phyloP scores from a whole-genome alignment of 2,888 invertebrate genomes.

The Lamproptera curius region DNA sequence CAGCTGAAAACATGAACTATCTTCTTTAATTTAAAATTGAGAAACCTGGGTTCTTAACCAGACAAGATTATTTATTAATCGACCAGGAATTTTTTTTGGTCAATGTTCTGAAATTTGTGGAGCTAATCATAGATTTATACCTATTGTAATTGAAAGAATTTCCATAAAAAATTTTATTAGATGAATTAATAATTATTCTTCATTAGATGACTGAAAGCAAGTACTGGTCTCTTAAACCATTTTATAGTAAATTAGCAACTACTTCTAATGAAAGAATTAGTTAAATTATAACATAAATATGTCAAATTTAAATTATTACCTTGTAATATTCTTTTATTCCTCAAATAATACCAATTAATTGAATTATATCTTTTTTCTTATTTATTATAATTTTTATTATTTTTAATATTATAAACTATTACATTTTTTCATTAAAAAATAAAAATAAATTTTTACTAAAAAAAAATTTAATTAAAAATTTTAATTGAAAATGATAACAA shows the following conservation, averaged over 20 bases:
- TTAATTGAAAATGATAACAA: too few species aligned
- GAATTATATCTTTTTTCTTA: constrained; percentile 69
- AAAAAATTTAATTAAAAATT: too few species aligned
- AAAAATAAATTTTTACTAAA: too few species aligned
- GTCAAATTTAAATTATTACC: too few species aligned
- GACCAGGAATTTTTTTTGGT: constrained; percentile 82
- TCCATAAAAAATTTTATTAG: constrained; percentile 63
- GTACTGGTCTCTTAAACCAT: too few species aligned
- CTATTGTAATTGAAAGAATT: too few species aligned
- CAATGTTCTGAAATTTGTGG: constrained; percentile 92
- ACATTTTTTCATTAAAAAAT: constrained; percentile 48
- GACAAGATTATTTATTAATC: constrained; percentile 79
- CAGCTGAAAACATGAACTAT: too few species aligned
- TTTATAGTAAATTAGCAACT: constrained; percentile 76
- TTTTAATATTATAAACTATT: too few species aligned
- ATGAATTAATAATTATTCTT: too few species aligned
- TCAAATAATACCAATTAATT: constrained; percentile 81
- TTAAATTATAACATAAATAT: constrained; percentile 73
- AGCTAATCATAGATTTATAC: constrained; percentile 87
- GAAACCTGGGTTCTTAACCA: constrained; percentile 81
- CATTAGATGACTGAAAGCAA: constrained; percentile 84
- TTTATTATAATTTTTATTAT: constrained; percentile 59
- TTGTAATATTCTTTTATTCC: constrained; percentile 83
- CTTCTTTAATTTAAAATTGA: constrained; percentile 79
- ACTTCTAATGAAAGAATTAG: constrained; percentile 83